Evolutionary conservation across 92 coral and sea anemone species (phyloP).

Genomic region (Scolanthus callimorphus): DNA sequence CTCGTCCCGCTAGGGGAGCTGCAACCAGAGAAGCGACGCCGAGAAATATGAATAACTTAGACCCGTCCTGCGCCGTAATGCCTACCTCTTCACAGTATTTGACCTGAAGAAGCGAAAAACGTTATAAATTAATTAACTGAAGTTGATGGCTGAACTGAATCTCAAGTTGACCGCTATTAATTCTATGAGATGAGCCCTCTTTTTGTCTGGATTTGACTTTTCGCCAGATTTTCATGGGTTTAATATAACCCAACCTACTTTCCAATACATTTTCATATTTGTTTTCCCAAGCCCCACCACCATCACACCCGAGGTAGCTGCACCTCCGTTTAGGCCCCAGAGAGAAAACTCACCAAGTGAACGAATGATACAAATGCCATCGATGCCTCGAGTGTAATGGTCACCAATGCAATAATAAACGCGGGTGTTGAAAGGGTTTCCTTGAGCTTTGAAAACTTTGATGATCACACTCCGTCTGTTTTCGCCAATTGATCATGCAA

Average conservation of each 20-base stretch:
- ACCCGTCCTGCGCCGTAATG: slow-evolving; percentile 1
- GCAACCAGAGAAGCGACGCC: slow-evolving; percentile 7
- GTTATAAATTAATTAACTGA: neutral
- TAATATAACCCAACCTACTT: too few species aligned
- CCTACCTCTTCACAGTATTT: slow-evolving; percentile 13
- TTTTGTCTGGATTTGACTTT: too few species aligned
- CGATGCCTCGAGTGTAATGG: neutral
- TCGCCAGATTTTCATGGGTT: too few species aligned
- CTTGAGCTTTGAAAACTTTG: neutral
- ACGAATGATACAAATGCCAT: slow-evolving; percentile 7
- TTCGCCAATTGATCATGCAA: neutral
- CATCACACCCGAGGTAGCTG: too few species aligned
- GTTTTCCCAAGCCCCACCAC: too few species aligned
- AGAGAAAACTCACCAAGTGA: slow-evolving; percentile 19
- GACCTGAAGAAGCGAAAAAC: neutral
- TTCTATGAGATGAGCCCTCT: too few species aligned
- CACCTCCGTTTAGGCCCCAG: too few species aligned
- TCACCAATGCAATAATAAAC: neutral
- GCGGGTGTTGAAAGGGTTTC: neutral
- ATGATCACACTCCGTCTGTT: neutral
- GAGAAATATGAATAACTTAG: slow-evolving; percentile 7
- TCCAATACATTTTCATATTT: too few species aligned
- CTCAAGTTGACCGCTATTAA: too few species aligned
- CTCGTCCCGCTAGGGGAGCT: slow-evolving; percentile 10
- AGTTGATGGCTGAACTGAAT: too few species aligned